phyloP scores from a whole-genome alignment of 2,888 invertebrate genomes.

The Ochropacha duplaris region DNA sequence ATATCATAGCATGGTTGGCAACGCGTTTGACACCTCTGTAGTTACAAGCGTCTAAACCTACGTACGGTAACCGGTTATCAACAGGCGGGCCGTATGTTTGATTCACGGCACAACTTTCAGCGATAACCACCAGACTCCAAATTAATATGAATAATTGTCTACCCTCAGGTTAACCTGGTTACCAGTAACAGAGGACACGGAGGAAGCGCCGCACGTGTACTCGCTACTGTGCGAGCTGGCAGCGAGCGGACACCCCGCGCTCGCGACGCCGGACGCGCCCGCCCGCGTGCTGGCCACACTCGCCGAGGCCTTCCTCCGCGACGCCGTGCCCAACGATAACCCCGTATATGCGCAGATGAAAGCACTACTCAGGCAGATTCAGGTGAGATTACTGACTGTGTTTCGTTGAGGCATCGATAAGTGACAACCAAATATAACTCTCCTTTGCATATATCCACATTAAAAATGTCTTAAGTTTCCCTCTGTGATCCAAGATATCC shows the following conservation, averaged over 20 bases:
- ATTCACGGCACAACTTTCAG: too few relatives aligned
- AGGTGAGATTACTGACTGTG: conserved; percentile 84
- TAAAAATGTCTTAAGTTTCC: too few relatives aligned
- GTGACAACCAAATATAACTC: too few relatives aligned
- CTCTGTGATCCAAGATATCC: too few relatives aligned
- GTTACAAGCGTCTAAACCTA: too few relatives aligned
- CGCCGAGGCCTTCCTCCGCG: conserved; percentile 93
- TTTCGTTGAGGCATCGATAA: too few relatives aligned
- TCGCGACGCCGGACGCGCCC: conserved; percentile 94
- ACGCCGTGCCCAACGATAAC: conserved; percentile 90
- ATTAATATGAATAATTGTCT: neutral
- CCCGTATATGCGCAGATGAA: conserved; percentile 91
- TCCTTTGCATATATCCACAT: too few relatives aligned
- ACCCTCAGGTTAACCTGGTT: conserved; percentile 91
- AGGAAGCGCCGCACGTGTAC: conserved; percentile 98
- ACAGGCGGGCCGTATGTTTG: too few relatives aligned
- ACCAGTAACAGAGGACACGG: conserved; percentile 97
- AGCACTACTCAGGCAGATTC: conserved; percentile 93
- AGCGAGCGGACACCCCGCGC: conserved; percentile 93
- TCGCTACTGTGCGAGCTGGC: conserved; percentile 97
- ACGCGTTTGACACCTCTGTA: too few relatives aligned
- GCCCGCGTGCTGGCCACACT: conserved; percentile 94
- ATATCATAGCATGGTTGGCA: too few relatives aligned
- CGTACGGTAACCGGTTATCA: too few relatives aligned
- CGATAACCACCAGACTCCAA: neutral